phyloP scores from a whole-genome alignment of 1,140 invertebrate genomes.

The Drosophila orena region DNA sequence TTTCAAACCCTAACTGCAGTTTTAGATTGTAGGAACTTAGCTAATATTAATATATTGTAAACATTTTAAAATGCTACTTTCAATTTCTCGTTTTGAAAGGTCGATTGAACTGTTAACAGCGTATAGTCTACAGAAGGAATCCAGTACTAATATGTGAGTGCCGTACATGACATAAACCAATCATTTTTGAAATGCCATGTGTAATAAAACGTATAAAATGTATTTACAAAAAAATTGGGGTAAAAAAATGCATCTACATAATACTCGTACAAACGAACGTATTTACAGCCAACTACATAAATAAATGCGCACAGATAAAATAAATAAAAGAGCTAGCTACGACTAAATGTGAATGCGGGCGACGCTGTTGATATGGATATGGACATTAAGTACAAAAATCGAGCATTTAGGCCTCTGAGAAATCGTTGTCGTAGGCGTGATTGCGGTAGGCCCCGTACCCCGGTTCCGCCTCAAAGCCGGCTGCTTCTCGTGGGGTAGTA shows the following conservation, averaged over 20 bases:
- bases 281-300: conserved; percentile 11
- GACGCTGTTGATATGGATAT: not conserved
- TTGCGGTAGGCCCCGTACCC: conserved; percentile 47
- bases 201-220: conserved; percentile 22
- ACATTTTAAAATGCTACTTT: too few relatives aligned
- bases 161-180: too few relatives aligned
- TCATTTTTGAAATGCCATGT: not conserved
- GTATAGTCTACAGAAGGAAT: too few relatives aligned
- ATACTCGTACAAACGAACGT: conserved; percentile 1
- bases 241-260: conserved; percentile 11
- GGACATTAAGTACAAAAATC: too few relatives aligned
- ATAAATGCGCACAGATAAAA: conserved; percentile 37
- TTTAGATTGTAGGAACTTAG: too few relatives aligned
- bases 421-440: conserved; percentile 48
- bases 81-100: too few relatives aligned
- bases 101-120: too few relatives aligned
- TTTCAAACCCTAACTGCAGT: not conserved
- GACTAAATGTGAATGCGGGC: conserved; percentile 8
- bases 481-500: not conserved
- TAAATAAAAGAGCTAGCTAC: conserved; percentile 32
- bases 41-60: too few relatives aligned
- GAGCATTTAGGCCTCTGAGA: conserved; percentile 25
- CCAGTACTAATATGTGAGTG: too few relatives aligned
- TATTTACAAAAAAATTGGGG: conserved; percentile 34
- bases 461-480: conserved; percentile 9